Evolutionary conservation across 2,113 vertebrate genomes (phyloP).

Genomic region (Anguilla rostrata): DNA sequence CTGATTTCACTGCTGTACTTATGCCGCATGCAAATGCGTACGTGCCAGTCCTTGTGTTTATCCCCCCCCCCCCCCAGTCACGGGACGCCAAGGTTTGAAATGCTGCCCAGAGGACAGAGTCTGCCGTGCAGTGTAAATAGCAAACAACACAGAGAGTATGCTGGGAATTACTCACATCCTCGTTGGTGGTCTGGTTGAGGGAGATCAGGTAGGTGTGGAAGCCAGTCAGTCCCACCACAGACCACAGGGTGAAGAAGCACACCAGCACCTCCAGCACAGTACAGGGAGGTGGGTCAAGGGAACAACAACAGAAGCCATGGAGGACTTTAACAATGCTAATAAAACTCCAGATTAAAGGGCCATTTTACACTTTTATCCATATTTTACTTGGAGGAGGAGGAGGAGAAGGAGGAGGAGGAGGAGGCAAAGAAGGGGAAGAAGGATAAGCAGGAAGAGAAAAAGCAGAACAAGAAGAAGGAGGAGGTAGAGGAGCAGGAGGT

Average conservation of each 20-base stretch:
- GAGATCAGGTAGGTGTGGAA: conserved; percentile 98
- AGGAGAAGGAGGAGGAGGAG: too few species aligned
- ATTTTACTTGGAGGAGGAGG: too few species aligned
- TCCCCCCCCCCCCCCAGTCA: background rate
- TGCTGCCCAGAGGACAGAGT: background rate
- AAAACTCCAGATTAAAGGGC: background rate
- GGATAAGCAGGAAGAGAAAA: too few species aligned
- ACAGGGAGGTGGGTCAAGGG: conserved; percentile 77
- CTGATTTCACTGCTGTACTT: background rate
- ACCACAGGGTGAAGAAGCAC: conserved; percentile 98
- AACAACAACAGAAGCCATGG: conserved; percentile 26
- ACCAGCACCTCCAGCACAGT: conserved; percentile 96
- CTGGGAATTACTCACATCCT: conserved; percentile 83
- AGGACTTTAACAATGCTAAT: background rate
- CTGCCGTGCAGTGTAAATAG: background rate
- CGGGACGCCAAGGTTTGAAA: background rate
- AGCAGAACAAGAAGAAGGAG: too few species aligned
- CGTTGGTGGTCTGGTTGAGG: conserved; percentile 97
- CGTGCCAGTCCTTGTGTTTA: background rate
- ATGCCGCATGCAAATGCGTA: background rate
- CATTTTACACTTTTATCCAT: too few species aligned
- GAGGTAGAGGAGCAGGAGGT: too few species aligned
- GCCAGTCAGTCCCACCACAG: conserved; percentile 93
- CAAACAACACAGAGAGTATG: background rate
- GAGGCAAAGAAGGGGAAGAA: too few species aligned